Evolutionary conservation across 2,797 vertebrate species (phyloP).

Genomic region (Carduelis carduelis): DNA sequence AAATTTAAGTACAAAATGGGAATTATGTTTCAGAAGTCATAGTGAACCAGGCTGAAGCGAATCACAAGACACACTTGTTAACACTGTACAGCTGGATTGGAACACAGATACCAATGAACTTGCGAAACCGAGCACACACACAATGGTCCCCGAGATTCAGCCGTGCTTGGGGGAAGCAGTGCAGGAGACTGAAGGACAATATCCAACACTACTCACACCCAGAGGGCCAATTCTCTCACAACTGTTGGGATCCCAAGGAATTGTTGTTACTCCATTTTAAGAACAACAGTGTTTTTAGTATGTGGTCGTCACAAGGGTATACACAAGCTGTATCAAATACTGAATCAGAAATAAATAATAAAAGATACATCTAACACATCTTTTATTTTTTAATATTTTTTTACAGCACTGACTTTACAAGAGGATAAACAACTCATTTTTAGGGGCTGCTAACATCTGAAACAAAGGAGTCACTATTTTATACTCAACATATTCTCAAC

Average conservation of each 20-base stretch:
- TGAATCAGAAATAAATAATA: conserved; percentile 66
- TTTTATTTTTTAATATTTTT: conserved; percentile 46
- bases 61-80: conserved; percentile 22
- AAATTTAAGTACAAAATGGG: conserved; percentile 27
- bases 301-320: conserved; percentile 23
- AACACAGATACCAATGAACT: background rate
- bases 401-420: conserved; percentile 64
- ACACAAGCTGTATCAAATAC: conserved; percentile 30
- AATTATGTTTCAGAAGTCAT: conserved; percentile 2
- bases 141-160: conserved; percentile 35
- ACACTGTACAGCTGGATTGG: conserved; percentile 10
- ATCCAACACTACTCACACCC: background rate
- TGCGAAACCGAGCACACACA: background rate
- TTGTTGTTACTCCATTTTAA: background rate
- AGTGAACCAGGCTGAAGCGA: background rate
- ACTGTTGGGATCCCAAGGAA: background rate
- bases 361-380: conserved; percentile 64
- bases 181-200: background rate
- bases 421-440: conserved; percentile 51
- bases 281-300: background rate
- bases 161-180: background rate
- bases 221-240: background rate
- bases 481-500: conserved; percentile 58
- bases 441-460: conserved; percentile 39
- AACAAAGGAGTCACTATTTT: conserved; percentile 62